These are phyloP conservation scores for Nemotelus nigrinus DNA, from an alignment of 2,888 invertebrate genomes.

Conservation along the genomic window DNA sequence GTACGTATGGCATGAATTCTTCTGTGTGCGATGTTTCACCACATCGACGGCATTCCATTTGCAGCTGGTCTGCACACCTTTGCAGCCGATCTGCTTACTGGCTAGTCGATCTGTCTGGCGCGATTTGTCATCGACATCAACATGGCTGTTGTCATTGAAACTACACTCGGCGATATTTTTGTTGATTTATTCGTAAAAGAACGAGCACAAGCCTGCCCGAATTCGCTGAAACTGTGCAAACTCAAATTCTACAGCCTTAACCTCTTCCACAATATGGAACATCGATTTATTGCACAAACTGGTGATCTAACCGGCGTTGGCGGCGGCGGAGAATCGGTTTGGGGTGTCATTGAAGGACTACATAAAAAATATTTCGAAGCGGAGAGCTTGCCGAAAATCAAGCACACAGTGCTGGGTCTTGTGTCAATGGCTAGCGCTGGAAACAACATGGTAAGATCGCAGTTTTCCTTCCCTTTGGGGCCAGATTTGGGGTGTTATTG, in stretches of 20 bases:
- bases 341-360: constrained; percentile 85
- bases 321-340: constrained; percentile 90
- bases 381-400: constrained; percentile 90
- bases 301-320: constrained; percentile 95
- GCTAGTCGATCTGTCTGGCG: too few relatives aligned
- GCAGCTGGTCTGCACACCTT: too few relatives aligned
- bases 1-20: too few relatives aligned
- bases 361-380: constrained; percentile 89
- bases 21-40: too few relatives aligned
- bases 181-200: constrained; percentile 91
- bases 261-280: constrained; percentile 91
- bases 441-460: constrained; percentile 88
- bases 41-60: too few relatives aligned
- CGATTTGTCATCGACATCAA: too few relatives aligned
- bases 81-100: too few relatives aligned
- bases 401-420: constrained; percentile 86
- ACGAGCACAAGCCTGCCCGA: constrained; percentile 87
- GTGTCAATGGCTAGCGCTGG: constrained; percentile 96
- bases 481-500: constrained; percentile 92
- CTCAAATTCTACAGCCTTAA: constrained; percentile 97
- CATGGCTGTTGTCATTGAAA: constrained; percentile 98
- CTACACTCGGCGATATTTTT: constrained; percentile 94
- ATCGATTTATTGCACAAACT: constrained; percentile 95
- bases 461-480: constrained; percentile 95
- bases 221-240: constrained; percentile 97